Base-by-base conservation (phyloP, 2,888 invertebrate genomes). In the Campoplex nolae region DNA sequence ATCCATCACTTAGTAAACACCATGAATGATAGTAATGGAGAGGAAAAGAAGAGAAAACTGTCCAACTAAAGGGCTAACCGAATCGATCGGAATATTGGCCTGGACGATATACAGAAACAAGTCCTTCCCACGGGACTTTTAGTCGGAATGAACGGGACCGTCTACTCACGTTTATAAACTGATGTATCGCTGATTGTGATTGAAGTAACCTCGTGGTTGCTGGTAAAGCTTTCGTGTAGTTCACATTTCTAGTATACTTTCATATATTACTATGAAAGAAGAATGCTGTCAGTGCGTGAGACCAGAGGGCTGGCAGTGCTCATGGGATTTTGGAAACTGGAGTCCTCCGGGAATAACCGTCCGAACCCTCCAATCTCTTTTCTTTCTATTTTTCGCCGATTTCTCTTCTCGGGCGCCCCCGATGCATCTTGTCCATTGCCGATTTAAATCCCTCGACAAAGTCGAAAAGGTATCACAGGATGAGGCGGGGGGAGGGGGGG, bases 151-250 rank as follows among this genome's bases (percentile, higher is more conserved):
- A 7, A 79, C 68, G 11, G 65, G 73, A 48, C 32, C 28, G 51
- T 54, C 54, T 68, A 76, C 70, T 80, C 79, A 62, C 73, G 70
- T 88, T 51, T 89, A 88, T 90, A 81, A 88, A 88, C 91, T 92
- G 92, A 92, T 91, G 91, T 91, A 92, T 91, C 89, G 90, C 90
- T 90, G 73, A 83, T 85, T 91, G 90, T 93, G 93, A 93, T 92
- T 92, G 92, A 90, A 92, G 91, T 90, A 90, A 91, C 90, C 90
- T 82, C 78, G 85, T 71, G 87, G 83, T 88, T 87, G 88, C 73
- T 77, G 82, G 78, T 81, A 88, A 85, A 77, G 68, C 62, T 68
- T 85, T 80, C 71, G 48, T 51, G 62, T 42, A 68, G 28, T 71
- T 62, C 32, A 62, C 51, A 62, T n/a, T 65, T 75, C 83, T 80